Evolutionary conservation across 2,888 invertebrate genomes (phyloP).

Genomic region (Microplitis deprimator): DNA sequence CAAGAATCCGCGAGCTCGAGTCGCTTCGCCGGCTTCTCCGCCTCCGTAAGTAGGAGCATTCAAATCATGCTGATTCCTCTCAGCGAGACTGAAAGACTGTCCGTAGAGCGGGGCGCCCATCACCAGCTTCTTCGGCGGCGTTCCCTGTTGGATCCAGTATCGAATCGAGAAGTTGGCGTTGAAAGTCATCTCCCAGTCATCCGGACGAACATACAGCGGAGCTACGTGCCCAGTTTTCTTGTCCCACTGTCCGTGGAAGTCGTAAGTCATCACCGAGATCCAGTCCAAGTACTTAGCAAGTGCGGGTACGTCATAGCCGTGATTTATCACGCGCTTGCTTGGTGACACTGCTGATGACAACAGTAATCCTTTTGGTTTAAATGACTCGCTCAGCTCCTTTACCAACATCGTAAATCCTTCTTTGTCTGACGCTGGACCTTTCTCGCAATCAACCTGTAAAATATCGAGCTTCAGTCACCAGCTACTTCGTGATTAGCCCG

Average conservation of each 20-base stretch:
- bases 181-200: conserved; percentile 82
- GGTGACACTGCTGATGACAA: conserved; percentile 90
- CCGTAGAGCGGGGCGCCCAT: conserved; percentile 93
- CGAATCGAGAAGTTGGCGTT: conserved; percentile 90
- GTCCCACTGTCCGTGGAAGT: conserved; percentile 94
- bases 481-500: no score
- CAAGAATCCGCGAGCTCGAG: conserved; percentile 88
- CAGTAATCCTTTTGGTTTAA: conserved; percentile 80
- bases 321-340: conserved; percentile 86
- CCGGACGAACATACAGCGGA: conserved; percentile 86
- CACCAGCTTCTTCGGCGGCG: conserved; percentile 83
- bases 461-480: background rate
- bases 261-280: conserved; percentile 93
- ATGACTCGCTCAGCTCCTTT: conserved; percentile 80
- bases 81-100: conserved; percentile 87
- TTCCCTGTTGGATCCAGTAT: conserved; percentile 89
- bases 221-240: conserved; percentile 92
- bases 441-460: conserved; percentile 83
- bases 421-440: conserved; percentile 87
- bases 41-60: conserved; percentile 88
- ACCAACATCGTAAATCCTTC: conserved; percentile 83
- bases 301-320: conserved; percentile 85
- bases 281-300: conserved; percentile 87
- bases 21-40: conserved; percentile 90
- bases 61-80: conserved; percentile 76